Evolutionary conservation across 2,888 invertebrate species (phyloP), one percentile per base, ranked within the genome.

Genomic region (Micropterix aruncella): DNA sequence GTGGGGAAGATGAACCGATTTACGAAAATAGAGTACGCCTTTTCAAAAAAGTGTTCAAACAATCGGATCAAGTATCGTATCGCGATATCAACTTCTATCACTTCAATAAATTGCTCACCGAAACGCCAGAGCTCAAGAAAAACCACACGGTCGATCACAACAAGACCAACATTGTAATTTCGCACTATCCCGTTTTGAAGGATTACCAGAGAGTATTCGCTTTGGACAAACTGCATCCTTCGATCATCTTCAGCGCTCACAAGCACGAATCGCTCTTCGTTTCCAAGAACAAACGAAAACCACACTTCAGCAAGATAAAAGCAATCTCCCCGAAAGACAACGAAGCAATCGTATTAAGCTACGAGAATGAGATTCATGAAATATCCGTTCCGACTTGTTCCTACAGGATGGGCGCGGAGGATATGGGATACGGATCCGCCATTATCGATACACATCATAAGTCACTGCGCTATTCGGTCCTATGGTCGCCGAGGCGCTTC

Each of bases 301-400:
- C 48, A 1, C 50, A 54, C 40, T 56, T 59, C 48, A 56, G 37
- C 55, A 50, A 47, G 47, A 42, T 54, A 0, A 54, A 55, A 2
- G 48, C 47, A 38, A 51, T 66, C 7, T 54, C 52, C n/a, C 51
- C 51, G 18, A 48, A 53, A 2, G 55, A 52, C 0, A 55, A 54
- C n/a, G 48, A 55, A 1, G 48, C 60, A 1, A 49, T 70, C 17
- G 53, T 56, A n/a, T 50, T 68, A 1, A 27, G 48, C 0, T 55
- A 58, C 3, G 51, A 55, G 2, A 55, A 60, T 12, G 51, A 60
- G 15, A 58, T 79, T 47, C 72, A 78, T 54, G 95, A 96, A 70
- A 76, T 96, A 41, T 79, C 84, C 61, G 85, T 93, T 51, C 96
- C 96, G 2, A 94, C 96, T 0, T 92, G 91, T 58, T 94, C 93